phyloP scores from a whole-genome alignment of 2,113 vertebrate species.

The Notechis scutatus region DNA sequence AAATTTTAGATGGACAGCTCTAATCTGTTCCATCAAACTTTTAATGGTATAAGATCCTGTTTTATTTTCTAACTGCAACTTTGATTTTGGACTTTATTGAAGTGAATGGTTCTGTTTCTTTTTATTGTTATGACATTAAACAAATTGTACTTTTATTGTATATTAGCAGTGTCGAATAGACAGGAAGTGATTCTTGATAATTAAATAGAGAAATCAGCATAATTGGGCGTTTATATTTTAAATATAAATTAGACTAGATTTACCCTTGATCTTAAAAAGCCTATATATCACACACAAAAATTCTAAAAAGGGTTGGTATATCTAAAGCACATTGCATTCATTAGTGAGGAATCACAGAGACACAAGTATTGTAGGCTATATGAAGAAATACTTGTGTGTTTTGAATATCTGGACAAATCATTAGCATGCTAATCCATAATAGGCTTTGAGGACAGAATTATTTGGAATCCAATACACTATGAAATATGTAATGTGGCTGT shows the following conservation, averaged over 20 bases:
- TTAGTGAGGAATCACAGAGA: not conserved
- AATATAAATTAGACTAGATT: not conserved
- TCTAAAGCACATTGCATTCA: not conserved
- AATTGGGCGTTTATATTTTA: not conserved
- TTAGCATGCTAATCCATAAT: not conserved
- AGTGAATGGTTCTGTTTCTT: not conserved
- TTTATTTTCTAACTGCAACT: not conserved
- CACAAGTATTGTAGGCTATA: not conserved
- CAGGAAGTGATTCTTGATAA: not conserved
- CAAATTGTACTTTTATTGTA: not conserved
- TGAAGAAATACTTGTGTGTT: not conserved
- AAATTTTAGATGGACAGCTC: not conserved
- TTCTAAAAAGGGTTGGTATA: not conserved
- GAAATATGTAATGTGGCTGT: not conserved
- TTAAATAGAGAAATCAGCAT: not conserved
- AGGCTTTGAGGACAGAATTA: not conserved
- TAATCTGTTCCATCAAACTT: not conserved
- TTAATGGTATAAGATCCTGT: not conserved
- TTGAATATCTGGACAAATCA: not conserved
- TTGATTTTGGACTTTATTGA: not conserved
- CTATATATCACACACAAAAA: not conserved
- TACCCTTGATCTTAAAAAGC: not conserved
- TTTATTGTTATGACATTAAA: not conserved
- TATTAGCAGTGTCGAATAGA: not conserved
- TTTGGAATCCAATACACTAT: not conserved